Conservation (phyloP, 2,797 vertebrate species). For the Intellagama lesueurii region DNA sequence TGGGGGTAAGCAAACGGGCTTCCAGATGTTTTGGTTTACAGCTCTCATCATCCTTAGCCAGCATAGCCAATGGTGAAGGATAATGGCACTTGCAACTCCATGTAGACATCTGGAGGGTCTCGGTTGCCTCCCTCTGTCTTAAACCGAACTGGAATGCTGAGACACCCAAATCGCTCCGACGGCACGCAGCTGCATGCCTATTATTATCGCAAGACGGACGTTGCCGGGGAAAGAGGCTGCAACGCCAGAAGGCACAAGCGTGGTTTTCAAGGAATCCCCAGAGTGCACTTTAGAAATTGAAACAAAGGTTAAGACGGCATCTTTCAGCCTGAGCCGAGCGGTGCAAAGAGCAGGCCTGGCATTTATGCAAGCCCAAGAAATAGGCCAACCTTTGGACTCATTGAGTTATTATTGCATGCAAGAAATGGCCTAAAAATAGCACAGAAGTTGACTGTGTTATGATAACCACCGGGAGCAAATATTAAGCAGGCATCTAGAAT, state of each 20-base stretch:
- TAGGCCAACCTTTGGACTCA: neutral
- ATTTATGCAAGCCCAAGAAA: neutral
- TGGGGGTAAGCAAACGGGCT: too few relatives aligned
- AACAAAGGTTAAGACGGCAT: neutral
- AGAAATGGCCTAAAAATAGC: neutral
- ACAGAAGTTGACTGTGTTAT: neutral
- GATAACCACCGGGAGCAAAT: too few relatives aligned
- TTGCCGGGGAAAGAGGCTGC: neutral
- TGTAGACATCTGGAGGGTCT: neutral
- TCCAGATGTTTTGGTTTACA: neutral
- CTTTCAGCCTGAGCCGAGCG: neutral
- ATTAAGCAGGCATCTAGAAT: neutral
- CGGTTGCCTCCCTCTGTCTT: neutral
- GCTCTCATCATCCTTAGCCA: neutral
- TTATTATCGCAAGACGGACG: neutral
- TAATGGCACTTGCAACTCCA: neutral
- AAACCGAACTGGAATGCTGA: too few relatives aligned
- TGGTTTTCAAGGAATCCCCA: neutral
- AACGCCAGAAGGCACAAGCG: neutral
- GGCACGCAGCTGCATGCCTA: neutral
- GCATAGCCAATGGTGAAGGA: neutral
- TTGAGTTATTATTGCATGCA: neutral
- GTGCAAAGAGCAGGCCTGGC: neutral
- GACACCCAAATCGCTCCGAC: neutral
- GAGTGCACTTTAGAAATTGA: neutral